Evolutionary conservation across 2,888 invertebrate genomes (phyloP), one percentile per base, ranked within the genome.

Genomic region (Morpho deidamia): DNA sequence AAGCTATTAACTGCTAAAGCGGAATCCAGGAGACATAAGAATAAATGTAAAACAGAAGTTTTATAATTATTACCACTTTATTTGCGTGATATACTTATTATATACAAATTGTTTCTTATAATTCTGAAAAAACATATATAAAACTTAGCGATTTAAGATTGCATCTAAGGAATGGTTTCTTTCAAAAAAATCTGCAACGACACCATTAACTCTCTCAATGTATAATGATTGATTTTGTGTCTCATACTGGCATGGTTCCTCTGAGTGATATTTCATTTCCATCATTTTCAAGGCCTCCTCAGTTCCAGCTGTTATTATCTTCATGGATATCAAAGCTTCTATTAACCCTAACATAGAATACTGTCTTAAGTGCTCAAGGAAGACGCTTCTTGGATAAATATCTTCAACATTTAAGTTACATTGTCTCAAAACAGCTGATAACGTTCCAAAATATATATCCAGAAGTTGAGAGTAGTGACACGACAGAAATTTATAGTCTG

Each of bases 301-400:
- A 39, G 70, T 66, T 37, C 69, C 70, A 8, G 81, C 78, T 14
- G 85, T 85, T 64, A 85, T 81, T 67, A 85, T 83, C 69, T 80
- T 78, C 83, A 83, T 78, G 14, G 83, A 81, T 61, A 84, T 72
- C 54, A 85, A 67, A 53, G 83, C 81, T 65, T 85, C 85, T 58
- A 83, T 74, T 56, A 84, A 69, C 32, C 83, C 83, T 33, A 80
- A 65, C 3, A 83, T 76, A 2, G 83, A 81, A 64, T 82, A 83
- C 55, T 71, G 65, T 45, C 59, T 68, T 7, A 84, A 71, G 59
- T 85, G 80, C 51, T 73, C 67, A 51, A 72, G 53, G 42, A 83
- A 83, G 55, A 79, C 59, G 40, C 55, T 58, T 51, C 58, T 70
- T 7, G 84, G 83, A 59, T 78, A 84, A 34, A 83, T 62, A 4